Evolutionary conservation across 2,113 vertebrate genomes (phyloP), one percentile per base, ranked within the genome.

Genomic region (Proterorhinus semilunaris): DNA sequence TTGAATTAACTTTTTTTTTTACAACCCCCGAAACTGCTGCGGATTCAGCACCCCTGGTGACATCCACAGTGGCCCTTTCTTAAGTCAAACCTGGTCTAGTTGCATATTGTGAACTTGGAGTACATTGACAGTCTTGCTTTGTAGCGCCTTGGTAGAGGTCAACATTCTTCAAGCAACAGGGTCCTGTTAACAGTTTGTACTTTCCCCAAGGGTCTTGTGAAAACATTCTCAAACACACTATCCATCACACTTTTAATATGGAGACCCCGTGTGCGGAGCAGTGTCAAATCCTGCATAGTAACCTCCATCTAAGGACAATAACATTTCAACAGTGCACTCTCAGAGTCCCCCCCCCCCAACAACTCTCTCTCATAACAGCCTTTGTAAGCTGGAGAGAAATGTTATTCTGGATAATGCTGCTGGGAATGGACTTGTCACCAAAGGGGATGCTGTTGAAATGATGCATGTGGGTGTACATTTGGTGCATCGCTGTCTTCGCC

Each of bases 391-490:
- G 44, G 72, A 79, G 67, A 51, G 72, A 47, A 70, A 70, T 68
- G 72, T 84, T 83, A 71, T 69, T 64, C 77, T 76, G 75, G 75
- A 71, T 79, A 79, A 79, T 74, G 83, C 83, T 84, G 66, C 65
- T 81, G 83, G 83, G 81, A 86, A 82, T 67, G 81, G 81, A 82
- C 74, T 83, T 82, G 86, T 89, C 89, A 88, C 86, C 81, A 85
- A 80, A 74, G 78, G 87, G 78, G 85, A 65, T 81, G 80, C 73
- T 83, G 82, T 70, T 82, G 76, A 88, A 83, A 81, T 82, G 76
- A 84, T 85, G 78, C 86, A 88, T 81, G 88, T 88, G 88, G 85
- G 87, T 86, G 86, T 84, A 71, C 71, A 78, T 81, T 82, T 85
- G 81, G 72, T 88, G 82, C 71, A 66, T 73, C 75, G 84, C 84